These are phyloP conservation scores for Callinectes sapidus DNA, from an alignment of 2,888 invertebrate species.

Conservation along the genomic window DNA sequence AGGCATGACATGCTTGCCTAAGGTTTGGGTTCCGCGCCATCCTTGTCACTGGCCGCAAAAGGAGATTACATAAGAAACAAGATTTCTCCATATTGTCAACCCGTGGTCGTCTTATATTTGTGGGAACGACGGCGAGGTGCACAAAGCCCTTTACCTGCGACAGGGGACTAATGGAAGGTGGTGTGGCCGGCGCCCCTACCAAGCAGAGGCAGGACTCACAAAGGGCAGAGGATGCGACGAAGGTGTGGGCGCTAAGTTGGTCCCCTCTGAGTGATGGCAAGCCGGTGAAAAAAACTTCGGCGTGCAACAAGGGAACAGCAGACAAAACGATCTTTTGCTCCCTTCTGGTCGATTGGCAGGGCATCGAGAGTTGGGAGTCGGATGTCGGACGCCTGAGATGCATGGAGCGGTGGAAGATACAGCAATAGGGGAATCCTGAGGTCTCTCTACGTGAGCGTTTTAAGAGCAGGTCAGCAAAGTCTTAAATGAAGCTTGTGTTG, in stretches of 20 bases:
- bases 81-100: constrained; percentile 31
- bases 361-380: constrained; percentile 13
- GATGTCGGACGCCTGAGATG: neutral
- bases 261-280: constrained; percentile 56
- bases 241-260: constrained; percentile 38
- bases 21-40: neutral
- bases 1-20: neutral
- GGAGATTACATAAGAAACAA: constrained; percentile 22
- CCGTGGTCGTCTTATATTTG: constrained; percentile 43
- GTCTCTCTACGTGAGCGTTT: neutral
- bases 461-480: constrained; percentile 16
- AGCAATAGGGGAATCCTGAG: neutral
- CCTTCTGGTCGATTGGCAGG: constrained; percentile 40
- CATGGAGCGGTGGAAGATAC: neutral
- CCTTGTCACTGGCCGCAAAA: constrained; percentile 1
- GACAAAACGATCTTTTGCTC: constrained; percentile 36
- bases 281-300: constrained; percentile 38
- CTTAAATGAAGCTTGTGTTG: neutral
- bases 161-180: constrained; percentile 56
- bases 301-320: constrained; percentile 52
- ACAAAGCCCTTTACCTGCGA: constrained; percentile 55
- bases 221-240: constrained; percentile 52
- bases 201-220: constrained; percentile 53
- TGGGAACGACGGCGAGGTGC: constrained; percentile 49
- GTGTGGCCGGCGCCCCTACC: constrained; percentile 54